Evolutionary conservation across 2,113 vertebrate genomes (phyloP).

Genomic region (Gasterosteus aculeatus): DNA sequence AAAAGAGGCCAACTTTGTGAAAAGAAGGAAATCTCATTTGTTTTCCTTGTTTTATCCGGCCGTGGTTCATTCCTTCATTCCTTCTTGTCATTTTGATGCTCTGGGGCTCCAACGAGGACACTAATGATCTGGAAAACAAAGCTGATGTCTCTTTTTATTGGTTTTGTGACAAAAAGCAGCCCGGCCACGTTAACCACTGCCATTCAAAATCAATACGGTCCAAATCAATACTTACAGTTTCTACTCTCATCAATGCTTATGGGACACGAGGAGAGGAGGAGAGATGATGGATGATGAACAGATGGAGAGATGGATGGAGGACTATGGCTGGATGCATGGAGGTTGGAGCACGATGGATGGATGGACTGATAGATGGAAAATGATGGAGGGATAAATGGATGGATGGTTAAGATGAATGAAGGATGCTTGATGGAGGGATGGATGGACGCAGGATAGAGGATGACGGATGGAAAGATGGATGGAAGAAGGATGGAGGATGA

Average conservation of each 20-base stretch:
- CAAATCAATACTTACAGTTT: neutral
- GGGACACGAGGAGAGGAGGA: neutral
- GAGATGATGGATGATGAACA: neutral
- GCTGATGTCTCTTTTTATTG: neutral
- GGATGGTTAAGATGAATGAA: neutral
- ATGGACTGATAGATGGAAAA: neutral
- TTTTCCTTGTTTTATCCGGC: neutral
- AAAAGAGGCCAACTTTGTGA: neutral
- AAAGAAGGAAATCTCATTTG: neutral
- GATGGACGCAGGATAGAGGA: neutral
- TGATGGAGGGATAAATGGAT: neutral
- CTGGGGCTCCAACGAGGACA: neutral
- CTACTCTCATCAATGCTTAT: neutral
- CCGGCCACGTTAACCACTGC: slow-evolving; percentile 9
- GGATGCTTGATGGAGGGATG: neutral
- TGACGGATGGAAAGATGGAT: neutral
- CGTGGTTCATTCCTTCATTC: neutral
- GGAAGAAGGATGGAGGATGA: neutral
- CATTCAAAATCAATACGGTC: slow-evolving; percentile 16
- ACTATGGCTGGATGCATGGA: neutral
- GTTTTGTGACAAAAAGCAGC: slow-evolving; percentile 12
- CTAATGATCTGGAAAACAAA: slow-evolving; percentile 29
- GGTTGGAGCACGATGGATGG: neutral
- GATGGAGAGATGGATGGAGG: neutral
- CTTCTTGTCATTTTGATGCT: neutral